Percentiles rank a stretch among this genome's conserved stretches.
phyloP scores from a whole-genome alignment of 1,140 invertebrate species.

The Ladona fulva region DNA sequence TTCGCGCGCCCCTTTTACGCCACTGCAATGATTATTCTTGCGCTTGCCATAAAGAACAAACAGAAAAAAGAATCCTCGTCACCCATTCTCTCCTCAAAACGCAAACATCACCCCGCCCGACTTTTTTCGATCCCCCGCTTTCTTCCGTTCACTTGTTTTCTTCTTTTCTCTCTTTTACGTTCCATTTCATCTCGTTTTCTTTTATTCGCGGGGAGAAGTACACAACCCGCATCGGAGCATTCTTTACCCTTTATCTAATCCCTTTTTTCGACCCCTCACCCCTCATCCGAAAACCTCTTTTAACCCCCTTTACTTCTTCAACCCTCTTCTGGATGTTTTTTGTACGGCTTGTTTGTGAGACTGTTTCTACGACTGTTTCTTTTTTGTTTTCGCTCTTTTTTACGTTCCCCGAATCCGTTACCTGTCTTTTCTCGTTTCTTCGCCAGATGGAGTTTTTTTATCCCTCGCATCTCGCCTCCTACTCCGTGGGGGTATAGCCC shows the following conservation, averaged over 20 bases:
- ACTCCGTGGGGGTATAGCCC: no score
- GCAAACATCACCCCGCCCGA: no score
- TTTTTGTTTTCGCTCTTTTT: not conserved
- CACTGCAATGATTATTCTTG: not conserved
- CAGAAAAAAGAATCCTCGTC: not conserved
- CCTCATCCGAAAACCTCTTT: not conserved
- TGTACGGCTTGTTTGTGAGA: not conserved
- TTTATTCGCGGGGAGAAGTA: not conserved
- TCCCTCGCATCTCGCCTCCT: not conserved
- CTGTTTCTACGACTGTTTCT: not conserved
- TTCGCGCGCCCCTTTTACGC: not conserved
- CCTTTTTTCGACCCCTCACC: not conserved
- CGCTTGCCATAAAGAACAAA: not conserved
- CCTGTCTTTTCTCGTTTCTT: not conserved
- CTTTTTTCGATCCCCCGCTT: no score
- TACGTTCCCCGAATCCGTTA: not conserved
- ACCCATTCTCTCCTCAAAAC: not conserved
- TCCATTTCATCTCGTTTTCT: not conserved
- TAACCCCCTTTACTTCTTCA: not conserved
- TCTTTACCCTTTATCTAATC: not conserved
- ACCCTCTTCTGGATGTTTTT: not conserved
- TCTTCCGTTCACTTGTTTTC: no score
- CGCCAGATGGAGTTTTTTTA: not conserved
- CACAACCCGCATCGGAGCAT: no score
- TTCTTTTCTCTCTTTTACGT: not conserved